Evolutionary conservation across 2,113 vertebrate genomes (phyloP), one percentile per base, ranked within the genome.

Genomic region (Canis aureus): DNA sequence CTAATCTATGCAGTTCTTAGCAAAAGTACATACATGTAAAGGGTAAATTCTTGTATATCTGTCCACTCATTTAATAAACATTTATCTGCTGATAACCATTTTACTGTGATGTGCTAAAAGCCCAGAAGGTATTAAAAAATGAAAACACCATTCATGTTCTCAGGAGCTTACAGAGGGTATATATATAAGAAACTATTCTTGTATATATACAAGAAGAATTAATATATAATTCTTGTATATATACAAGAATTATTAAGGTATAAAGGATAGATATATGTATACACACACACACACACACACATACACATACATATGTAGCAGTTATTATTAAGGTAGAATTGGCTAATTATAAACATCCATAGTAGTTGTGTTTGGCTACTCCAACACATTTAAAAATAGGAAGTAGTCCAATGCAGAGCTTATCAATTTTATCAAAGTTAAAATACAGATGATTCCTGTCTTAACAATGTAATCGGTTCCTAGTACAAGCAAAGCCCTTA

Each of bases 111-210:
- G 12, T 51, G 67, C 35, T 93, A 66, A 93, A 81, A 93, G 17
- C n/a, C n/a, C 73, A 87, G 20, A 60, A 87, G 5, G 16, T 84
- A 67, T 94, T 95, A 80, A 89, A 51, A 97, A 89, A 32, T 91
- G 88, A 60, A 88, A 32, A 94, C 15, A 95, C 13, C 23, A 95
- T 55, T 20, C 19, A 71, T 53, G 19, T 85, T 87, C 66, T 91
- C 25, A 84, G 57, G n/a, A 79, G 9, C 8, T 87, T 91, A 19
- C 60, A 86, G 35, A 32, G 15, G 16, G 1, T 92, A 11, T 92
- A 5, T 83, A n/a, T 91, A 11, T 25, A 32, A 35, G 4, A 43
- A 43, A 38, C 38, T 38, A 38, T 38, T 38, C 38, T 38, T 38
- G 38, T 38, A 38, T 38, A 43, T 5, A 43, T 43, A 43, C 38